phyloP scores from a whole-genome alignment of 2,888 invertebrate genomes.

The Sarcophaga variegata region DNA sequence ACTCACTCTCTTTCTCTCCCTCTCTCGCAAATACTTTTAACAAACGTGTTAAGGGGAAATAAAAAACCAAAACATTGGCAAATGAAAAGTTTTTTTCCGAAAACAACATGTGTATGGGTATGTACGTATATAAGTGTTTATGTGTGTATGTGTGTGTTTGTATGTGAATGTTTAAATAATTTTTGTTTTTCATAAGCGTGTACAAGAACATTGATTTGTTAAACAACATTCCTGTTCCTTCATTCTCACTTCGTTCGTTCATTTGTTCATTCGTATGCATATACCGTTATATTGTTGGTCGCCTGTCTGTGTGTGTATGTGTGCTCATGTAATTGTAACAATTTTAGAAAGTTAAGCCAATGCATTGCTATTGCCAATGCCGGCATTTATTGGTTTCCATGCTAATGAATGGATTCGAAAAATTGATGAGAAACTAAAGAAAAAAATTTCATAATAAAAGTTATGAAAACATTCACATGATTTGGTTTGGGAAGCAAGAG shows the following conservation, averaged over 20 bases:
- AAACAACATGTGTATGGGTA: too few species aligned
- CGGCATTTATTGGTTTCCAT: neutral
- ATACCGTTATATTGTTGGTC: too few species aligned
- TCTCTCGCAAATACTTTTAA: neutral
- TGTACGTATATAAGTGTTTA: too few species aligned
- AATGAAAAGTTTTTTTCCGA: neutral
- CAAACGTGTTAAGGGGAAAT: neutral
- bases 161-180: neutral
- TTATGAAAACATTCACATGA: neutral
- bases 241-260: neutral
- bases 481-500: neutral
- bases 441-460: neutral
- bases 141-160: too few species aligned
- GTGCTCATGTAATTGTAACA: neutral
- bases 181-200: neutral
- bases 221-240: constrained; percentile 16
- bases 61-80: neutral
- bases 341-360: neutral
- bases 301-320: neutral
- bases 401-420: constrained; percentile 11
- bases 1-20: neutral
- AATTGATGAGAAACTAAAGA: neutral
- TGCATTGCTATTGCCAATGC: neutral
- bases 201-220: constrained; percentile 27
- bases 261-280: too few species aligned